phyloP scores from a whole-genome alignment of 1,140 invertebrate species.

The Magallana angulata region DNA sequence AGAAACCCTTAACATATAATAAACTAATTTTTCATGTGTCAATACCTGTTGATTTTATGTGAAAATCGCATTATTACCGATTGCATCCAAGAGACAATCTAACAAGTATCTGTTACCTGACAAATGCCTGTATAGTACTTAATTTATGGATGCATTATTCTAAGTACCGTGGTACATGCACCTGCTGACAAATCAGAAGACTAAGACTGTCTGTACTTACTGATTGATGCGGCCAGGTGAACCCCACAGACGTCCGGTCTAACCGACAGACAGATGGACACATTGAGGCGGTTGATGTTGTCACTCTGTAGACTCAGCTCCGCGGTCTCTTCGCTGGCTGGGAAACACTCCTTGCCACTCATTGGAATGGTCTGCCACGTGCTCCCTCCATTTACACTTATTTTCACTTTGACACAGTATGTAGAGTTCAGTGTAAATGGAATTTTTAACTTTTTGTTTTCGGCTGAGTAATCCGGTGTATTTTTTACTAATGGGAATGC shows the following conservation, averaged over 20 bases:
- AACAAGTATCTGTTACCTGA: no score
- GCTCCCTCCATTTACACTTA: constrained; percentile 45
- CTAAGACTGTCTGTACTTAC: constrained; percentile 53
- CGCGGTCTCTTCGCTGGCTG: constrained; percentile 9
- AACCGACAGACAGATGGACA: constrained; percentile 65
- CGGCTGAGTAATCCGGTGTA: constrained; percentile 41
- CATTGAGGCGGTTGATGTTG: constrained; percentile 63
- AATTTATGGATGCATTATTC: no score
- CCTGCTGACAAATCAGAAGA: no score
- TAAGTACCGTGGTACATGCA: no score
- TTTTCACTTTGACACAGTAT: constrained; percentile 61
- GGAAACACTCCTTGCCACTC: constrained; percentile 56
- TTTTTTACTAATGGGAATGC: constrained; percentile 56
- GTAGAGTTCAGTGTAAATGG: constrained; percentile 43
- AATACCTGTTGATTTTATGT: no score
- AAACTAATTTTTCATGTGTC: no score
- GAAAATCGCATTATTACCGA: no score
- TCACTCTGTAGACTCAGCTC: constrained; percentile 48
- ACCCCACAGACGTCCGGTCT: constrained; percentile 66
- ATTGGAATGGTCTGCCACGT: constrained; percentile 53
- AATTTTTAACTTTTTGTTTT: constrained; percentile 46
- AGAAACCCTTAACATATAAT: no score
- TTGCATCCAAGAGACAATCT: no score
- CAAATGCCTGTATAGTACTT: no score
- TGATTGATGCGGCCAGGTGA: constrained; percentile 58